Percentiles rank a stretch among this genome's conserved stretches.
These are phyloP conservation scores for Styela clava DNA, from an alignment of 23 tunicate genomes.

Conservation along the genomic window DNA sequence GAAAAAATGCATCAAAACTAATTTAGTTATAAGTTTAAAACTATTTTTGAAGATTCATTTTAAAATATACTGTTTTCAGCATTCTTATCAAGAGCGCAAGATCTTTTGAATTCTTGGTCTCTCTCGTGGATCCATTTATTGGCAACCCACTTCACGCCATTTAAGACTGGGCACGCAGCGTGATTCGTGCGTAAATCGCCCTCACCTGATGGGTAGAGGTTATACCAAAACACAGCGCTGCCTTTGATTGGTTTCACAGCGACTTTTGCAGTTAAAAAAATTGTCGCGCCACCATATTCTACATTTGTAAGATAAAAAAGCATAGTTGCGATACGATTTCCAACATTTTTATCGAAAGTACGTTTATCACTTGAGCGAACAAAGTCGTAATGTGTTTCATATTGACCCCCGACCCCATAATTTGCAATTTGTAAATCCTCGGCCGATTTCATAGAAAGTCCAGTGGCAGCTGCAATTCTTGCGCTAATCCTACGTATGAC, in stretches of 20 bases:
- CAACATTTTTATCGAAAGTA: conserved; percentile 47
- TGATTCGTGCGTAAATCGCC: conserved; percentile 84
- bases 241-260: conserved; percentile 80
- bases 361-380: conserved; percentile 41
- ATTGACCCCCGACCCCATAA: conserved; percentile 98
- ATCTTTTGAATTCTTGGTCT: conserved; percentile 85
- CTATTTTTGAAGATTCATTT: too few species aligned
- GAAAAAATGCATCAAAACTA: too few species aligned
- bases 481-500: conserved; percentile 39
- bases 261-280: conserved; percentile 66
- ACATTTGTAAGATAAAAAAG: conserved; percentile 80
- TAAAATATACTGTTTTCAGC: conserved; percentile 61
- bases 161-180: conserved; percentile 96
- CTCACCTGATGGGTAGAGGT: conserved; percentile 74
- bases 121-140: conserved; percentile 98
- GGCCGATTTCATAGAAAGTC: conserved; percentile 79
- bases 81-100: conserved; percentile 31
- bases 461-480: conserved; percentile 62
- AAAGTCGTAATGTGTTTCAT: conserved; percentile 97
- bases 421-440: conserved; percentile 94
- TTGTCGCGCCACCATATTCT: conserved; percentile 80
- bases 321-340: conserved; percentile 93
- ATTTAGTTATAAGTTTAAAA: too few species aligned
- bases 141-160: conserved; percentile 53
- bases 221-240: conserved; percentile 97